A percentile compares a stretch with the other conserved stretches of the same genome.
Conservation (phyloP, 1,140 invertebrate species). For the Temnothorax nylanderi region DNA sequence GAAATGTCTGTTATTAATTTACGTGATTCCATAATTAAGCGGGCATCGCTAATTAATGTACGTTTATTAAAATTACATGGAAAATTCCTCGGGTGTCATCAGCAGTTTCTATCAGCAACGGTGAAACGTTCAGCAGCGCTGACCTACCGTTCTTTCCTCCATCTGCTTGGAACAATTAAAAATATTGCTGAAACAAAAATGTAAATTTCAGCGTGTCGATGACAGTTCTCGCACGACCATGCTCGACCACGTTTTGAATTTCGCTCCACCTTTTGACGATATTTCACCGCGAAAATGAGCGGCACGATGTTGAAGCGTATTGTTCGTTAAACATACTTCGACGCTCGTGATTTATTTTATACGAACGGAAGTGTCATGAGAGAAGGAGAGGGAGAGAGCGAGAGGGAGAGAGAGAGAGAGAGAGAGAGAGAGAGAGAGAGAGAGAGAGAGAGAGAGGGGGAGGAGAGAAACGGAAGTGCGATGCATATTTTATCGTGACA, state of each 20-base stretch:
- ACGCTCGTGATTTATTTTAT: conserved; percentile 52
- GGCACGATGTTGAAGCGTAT: conserved; percentile 47
- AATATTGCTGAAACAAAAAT: conserved; percentile 50
- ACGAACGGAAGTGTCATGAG: conserved; percentile 50
- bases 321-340: conserved; percentile 60
- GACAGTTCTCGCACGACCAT: conserved; percentile 13
- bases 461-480: conserved; percentile 10
- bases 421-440: background rate
- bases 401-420: background rate
- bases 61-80: background rate
- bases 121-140: background rate
- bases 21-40: background rate
- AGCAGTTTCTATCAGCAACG: background rate
- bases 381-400: background rate
- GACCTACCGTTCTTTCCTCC: background rate
- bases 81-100: background rate
- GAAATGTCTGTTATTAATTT: conserved; percentile 1
- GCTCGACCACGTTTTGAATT: conserved; percentile 38
- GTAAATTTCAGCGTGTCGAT: conserved; percentile 41
- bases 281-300: conserved; percentile 57
- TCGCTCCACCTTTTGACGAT: conserved; percentile 47
- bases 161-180: conserved; percentile 37
- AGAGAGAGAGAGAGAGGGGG: background rate
- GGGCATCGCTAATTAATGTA: background rate
- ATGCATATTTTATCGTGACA: conserved; percentile 56